A percentile compares a stretch with the other conserved stretches of the same genome.
Conservation (phyloP, 2,113 vertebrate genomes). For the Gallinago jamesoni region DNA sequence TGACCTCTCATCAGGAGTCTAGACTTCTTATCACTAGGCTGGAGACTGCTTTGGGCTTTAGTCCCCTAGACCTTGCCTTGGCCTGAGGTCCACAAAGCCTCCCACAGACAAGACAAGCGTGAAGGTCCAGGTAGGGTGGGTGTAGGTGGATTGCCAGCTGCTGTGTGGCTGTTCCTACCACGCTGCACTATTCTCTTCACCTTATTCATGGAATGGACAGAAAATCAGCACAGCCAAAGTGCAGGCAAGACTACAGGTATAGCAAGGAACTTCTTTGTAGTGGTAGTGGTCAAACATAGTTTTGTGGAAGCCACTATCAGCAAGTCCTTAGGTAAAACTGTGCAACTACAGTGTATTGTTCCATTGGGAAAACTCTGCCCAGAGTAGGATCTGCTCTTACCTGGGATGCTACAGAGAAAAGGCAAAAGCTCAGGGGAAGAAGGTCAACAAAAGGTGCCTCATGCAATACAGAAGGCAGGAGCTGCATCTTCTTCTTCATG, state of each 20-base stretch:
- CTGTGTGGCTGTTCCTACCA: neutral
- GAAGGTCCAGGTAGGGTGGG: neutral
- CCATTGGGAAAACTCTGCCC: neutral
- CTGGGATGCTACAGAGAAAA: neutral
- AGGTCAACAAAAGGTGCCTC: neutral
- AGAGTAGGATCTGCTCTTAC: neutral
- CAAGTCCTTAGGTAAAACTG: neutral
- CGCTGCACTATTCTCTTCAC: neutral
- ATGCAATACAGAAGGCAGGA: neutral
- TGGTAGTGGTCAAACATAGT: neutral
- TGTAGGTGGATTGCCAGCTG: neutral
- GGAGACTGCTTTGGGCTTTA: neutral
- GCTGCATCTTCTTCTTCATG: neutral
- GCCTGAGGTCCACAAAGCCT: no score
- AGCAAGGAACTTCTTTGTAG: neutral
- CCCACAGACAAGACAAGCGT: neutral
- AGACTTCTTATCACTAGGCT: neutral
- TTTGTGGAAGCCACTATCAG: neutral
- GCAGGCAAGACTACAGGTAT: neutral
- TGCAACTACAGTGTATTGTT: neutral
- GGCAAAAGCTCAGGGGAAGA: neutral
- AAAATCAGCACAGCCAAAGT: neutral
- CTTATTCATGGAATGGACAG: neutral
- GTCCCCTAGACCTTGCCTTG: no score
- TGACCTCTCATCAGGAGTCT: neutral